Percentiles rank a stretch among this genome's conserved stretches.
These are phyloP conservation scores for Capreolus pygargus DNA, from an alignment of 2,113 vertebrate species.

Conservation along the genomic window DNA sequence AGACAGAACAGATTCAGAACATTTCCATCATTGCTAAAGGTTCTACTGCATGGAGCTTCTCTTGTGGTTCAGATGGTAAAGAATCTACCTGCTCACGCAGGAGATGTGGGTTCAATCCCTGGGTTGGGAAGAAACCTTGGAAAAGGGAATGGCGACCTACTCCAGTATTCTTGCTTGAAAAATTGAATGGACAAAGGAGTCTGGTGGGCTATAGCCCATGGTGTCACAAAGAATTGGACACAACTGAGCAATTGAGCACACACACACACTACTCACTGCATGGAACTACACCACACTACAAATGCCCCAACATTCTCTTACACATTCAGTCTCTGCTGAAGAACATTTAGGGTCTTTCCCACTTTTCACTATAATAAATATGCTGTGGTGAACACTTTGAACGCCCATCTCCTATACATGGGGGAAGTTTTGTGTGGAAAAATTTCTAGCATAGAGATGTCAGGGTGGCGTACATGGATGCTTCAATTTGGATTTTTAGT, in stretches of 20 bases:
- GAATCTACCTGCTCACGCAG: accelerated
- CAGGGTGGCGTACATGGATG: background rate
- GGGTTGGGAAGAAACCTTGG: background rate
- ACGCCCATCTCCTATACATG: background rate
- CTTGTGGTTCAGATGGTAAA: background rate
- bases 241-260: background rate
- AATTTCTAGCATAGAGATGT: background rate
- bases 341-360: background rate
- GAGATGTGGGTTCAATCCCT: background rate
- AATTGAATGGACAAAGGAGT: background rate
- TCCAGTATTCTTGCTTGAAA: background rate
- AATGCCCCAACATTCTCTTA: too few species aligned
- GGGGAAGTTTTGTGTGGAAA: background rate
- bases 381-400: background rate
- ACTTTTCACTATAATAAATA: background rate
- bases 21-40: background rate
- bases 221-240: background rate
- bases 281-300: background rate
- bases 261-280: background rate
- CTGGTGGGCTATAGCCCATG: background rate
- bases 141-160: background rate
- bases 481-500: background rate
- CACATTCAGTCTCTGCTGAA: background rate
- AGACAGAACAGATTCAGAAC: background rate
- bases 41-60: background rate